phyloP scores from a whole-genome alignment of 2,888 invertebrate genomes.

The Chirona hameri region DNA sequence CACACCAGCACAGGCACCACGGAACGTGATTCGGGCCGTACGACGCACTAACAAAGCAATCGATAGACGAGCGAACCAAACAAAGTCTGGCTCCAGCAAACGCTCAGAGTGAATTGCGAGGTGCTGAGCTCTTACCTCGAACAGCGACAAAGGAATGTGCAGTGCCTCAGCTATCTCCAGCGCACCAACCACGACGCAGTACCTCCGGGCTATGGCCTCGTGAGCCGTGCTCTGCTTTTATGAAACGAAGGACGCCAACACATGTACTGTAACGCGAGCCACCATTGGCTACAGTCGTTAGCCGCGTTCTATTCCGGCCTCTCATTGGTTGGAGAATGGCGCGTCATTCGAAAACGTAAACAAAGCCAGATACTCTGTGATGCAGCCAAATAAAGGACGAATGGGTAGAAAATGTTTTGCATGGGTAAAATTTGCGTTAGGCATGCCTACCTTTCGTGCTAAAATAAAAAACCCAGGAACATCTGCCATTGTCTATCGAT shows the following conservation, averaged over 20 bases:
- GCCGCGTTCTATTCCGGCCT: background rate
- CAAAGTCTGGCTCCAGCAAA: background rate
- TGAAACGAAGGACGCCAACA: slow-evolving; percentile 27
- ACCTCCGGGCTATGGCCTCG: background rate
- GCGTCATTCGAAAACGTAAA: slow-evolving; percentile 25
- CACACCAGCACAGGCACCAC: background rate
- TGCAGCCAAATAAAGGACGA: background rate
- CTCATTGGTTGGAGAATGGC: background rate
- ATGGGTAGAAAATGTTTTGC: background rate
- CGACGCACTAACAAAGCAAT: background rate
- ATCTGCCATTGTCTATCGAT: background rate
- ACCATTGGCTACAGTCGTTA: background rate
- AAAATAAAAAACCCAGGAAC: background rate
- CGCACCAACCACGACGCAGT: background rate
- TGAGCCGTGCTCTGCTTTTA: background rate
- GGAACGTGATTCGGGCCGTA: background rate
- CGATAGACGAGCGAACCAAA: background rate
- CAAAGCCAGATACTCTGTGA: background rate
- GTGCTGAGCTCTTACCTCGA: background rate
- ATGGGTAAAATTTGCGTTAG: background rate
- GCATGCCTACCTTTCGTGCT: background rate
- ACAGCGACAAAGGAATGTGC: background rate
- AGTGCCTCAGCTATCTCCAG: background rate
- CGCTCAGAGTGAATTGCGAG: too few relatives aligned
- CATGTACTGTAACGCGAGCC: background rate